phyloP scores from a whole-genome alignment of 1,140 invertebrate genomes.

The Coptotermes formosanus region DNA sequence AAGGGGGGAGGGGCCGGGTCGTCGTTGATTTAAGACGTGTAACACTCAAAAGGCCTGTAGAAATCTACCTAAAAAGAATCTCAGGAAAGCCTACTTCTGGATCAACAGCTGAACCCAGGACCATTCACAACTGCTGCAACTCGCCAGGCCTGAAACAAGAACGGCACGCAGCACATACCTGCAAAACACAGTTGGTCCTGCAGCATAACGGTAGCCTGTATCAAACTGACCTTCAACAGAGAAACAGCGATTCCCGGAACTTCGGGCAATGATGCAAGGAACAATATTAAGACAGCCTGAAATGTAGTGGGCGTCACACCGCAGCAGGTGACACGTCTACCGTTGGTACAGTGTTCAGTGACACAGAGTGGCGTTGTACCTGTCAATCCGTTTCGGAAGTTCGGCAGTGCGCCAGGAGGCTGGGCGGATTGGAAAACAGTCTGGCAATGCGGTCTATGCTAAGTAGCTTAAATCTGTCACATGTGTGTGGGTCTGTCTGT shows the following conservation, averaged over 20 bases:
- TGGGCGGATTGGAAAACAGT: neutral
- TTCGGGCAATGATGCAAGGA: neutral
- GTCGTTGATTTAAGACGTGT: too few relatives aligned
- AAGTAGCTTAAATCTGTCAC: too few relatives aligned
- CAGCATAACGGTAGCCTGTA: too few relatives aligned
- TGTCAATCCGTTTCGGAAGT: neutral
- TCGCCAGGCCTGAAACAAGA: too few relatives aligned
- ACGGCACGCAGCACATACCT: too few relatives aligned
- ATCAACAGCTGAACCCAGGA: too few relatives aligned
- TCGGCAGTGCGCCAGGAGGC: neutral
- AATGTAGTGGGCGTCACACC: neutral
- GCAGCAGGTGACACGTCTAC: neutral
- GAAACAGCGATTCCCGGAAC: neutral
- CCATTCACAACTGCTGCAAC: too few relatives aligned
- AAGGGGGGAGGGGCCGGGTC: too few relatives aligned
- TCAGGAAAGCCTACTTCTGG: too few relatives aligned
- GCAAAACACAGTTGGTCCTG: too few relatives aligned
- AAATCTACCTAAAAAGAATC: too few relatives aligned
- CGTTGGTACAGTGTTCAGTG: neutral
- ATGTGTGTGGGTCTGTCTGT: neutral
- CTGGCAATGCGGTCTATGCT: neutral
- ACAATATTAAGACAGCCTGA: neutral
- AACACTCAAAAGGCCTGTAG: too few relatives aligned
- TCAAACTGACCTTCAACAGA: neutral
- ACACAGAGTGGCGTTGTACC: neutral